These are phyloP conservation scores for Whitmania pigra DNA, from an alignment of 1,140 invertebrate species.

Conservation along the genomic window DNA sequence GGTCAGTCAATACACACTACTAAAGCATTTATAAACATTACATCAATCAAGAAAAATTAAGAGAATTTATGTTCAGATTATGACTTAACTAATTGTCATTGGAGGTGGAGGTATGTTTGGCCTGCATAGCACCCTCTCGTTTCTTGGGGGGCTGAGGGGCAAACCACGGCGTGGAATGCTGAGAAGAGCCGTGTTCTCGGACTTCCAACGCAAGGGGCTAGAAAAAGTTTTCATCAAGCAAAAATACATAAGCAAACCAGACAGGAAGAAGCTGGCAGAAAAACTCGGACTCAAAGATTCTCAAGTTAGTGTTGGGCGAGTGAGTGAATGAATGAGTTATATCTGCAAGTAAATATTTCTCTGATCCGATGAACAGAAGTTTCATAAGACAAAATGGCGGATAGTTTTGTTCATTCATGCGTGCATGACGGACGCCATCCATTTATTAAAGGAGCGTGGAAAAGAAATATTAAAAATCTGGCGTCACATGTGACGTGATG, in stretches of 20 bases:
- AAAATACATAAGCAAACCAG: slow-evolving; percentile 96
- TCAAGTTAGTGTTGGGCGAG: slow-evolving; percentile 43
- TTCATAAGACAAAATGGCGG: too few relatives aligned
- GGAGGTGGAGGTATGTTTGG: slow-evolving; percentile 22
- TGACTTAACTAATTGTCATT: too few relatives aligned
- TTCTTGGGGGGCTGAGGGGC: slow-evolving; percentile 37
- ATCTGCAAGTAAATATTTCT: too few relatives aligned
- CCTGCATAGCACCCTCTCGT: slow-evolving; percentile 27
- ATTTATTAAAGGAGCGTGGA: too few relatives aligned
- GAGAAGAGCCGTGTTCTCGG: slow-evolving; percentile 82
- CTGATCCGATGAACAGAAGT: too few relatives aligned
- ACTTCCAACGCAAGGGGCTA: slow-evolving; percentile 81
- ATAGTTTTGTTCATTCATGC: too few relatives aligned
- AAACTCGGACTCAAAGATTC: slow-evolving; percentile 86
- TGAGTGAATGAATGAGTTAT: slow-evolving; percentile 7
- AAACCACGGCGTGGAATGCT: slow-evolving; percentile 76
- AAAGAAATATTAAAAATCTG: too few relatives aligned
- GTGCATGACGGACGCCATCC: too few relatives aligned
- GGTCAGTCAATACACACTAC: not conserved
- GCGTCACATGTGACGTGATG: too few relatives aligned
- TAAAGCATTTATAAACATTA: too few relatives aligned
- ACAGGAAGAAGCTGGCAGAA: slow-evolving; percentile 86
- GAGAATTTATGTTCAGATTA: too few relatives aligned
- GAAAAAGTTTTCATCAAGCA: slow-evolving; percentile 90
- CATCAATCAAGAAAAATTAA: too few relatives aligned